phyloP scores from a whole-genome alignment of 1,140 invertebrate genomes.

The Myzus persicae region DNA sequence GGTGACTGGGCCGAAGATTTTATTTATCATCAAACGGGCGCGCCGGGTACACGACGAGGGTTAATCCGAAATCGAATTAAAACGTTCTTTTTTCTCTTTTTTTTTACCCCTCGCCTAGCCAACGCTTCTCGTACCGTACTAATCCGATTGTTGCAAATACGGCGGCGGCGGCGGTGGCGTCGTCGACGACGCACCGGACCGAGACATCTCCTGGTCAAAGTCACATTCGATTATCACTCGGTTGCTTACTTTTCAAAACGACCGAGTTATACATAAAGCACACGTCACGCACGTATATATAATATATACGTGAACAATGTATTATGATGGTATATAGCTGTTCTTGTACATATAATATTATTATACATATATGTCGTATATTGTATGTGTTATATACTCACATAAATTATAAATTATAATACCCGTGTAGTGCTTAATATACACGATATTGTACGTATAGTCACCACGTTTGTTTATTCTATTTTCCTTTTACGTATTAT shows the following conservation, averaged over 20 bases:
- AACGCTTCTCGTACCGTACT: neutral
- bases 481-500: neutral
- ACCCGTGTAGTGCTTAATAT: too few relatives aligned
- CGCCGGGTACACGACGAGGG: neutral
- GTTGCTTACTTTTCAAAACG: slow-evolving; percentile 30
- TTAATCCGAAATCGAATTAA: slow-evolving; percentile 49
- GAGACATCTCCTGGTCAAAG: slow-evolving; percentile 13
- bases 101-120: neutral
- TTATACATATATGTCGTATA: too few relatives aligned
- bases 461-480: neutral
- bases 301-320: neutral
- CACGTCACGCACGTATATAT: neutral
- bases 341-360: too few relatives aligned
- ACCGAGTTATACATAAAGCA: neutral
- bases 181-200: slow-evolving; percentile 1
- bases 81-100: neutral
- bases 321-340: neutral
- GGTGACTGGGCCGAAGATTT: slow-evolving; percentile 47
- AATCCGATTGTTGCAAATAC: slow-evolving; percentile 43
- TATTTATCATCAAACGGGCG: slow-evolving; percentile 43
- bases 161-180: neutral
- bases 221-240: slow-evolving; percentile 37
- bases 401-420: too few relatives aligned
- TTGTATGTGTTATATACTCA: too few relatives aligned
- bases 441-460: too few relatives aligned